Conservation (phyloP, 1,140 invertebrate genomes). For the Leptestheria dahalacensis region DNA sequence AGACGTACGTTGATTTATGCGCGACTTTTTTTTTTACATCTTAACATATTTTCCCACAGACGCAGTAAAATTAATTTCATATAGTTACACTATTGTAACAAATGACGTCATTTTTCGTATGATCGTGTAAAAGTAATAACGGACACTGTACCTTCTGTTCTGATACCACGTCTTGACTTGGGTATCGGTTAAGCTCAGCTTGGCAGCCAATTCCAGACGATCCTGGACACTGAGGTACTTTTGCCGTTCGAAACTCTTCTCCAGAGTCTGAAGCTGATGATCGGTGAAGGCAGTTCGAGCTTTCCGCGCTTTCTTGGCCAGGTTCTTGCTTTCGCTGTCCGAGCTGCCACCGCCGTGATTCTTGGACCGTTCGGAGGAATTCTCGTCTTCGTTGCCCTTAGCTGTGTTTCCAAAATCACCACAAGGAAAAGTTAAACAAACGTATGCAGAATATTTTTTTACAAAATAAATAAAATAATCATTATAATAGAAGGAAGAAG, state of each 20-base stretch:
- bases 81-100: no score
- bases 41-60: no score
- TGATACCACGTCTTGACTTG: conserved; percentile 99
- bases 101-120: not conserved
- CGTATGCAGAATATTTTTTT: no score
- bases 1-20: not conserved
- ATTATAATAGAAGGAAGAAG: not conserved
- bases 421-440: no score
- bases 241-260: conserved; percentile 94
- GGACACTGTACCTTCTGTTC: conserved; percentile 67
- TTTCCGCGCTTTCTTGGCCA: conserved; percentile 85
- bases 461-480: not conserved
- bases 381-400: conserved; percentile 4
- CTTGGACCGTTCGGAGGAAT: not conserved
- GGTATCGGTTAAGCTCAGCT: conserved; percentile 88
- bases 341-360: conserved; percentile 30
- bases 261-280: conserved; percentile 88
- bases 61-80: no score
- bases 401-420: not conserved
- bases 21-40: not conserved
- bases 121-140: conserved; percentile 7
- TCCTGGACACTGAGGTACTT: conserved; percentile 98
- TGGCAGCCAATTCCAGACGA: conserved; percentile 91
- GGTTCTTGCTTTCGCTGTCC: conserved; percentile 38
- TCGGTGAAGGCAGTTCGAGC: conserved; percentile 97